Evolutionary conservation across 2,113 vertebrate genomes (phyloP), one percentile per base, ranked within the genome.

Genomic region (Cacatua alba): DNA sequence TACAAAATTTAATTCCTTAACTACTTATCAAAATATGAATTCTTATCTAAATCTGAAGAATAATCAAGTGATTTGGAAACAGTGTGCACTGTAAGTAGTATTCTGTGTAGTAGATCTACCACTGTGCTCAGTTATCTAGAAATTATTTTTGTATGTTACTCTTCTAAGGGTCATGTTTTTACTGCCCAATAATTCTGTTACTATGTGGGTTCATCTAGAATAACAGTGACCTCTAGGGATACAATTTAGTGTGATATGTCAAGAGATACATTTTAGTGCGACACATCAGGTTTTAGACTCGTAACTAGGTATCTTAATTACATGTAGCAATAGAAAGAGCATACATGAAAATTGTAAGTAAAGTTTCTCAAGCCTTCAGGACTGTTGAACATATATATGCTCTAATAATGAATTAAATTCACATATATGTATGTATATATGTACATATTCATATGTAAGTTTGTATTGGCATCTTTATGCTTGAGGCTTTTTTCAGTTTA

Each of bases 21-120:
- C 92, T 95, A 91, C n/a, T 63, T 93, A 79, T 43, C 46, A 91
- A 76, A 96, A 83, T 88, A 93, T 41, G 94, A 93, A 92, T 95
- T 51, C 33, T 82, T 88, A 83, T 62, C 57, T 94, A 93, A 95
- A 93, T 85, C 63, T 88, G n/a, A 97, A 82, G 72, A 91, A 52
- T 92, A 93, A 76, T 68, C 95, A 70, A 77, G 37, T 94, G 86
- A 89, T 90, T 95, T 92, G 28, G 70, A 86, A 96, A 62, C 55
- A 70, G 20, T 16, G 2, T 62, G 57, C 44, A 35, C 49, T 79
- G 78, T 90, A 62, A 65, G 51, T 14, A 55, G 57, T 70, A 93
- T 35, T n/a, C 37, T 59, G 85, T 93, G 24, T 49, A 90, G 62
- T 9, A 67, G 41, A 90, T 91, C 95, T 70, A 90, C 82, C n/a